Evolutionary conservation across 2,888 invertebrate species (phyloP).

Genomic region (Xanthia icteritia): DNA sequence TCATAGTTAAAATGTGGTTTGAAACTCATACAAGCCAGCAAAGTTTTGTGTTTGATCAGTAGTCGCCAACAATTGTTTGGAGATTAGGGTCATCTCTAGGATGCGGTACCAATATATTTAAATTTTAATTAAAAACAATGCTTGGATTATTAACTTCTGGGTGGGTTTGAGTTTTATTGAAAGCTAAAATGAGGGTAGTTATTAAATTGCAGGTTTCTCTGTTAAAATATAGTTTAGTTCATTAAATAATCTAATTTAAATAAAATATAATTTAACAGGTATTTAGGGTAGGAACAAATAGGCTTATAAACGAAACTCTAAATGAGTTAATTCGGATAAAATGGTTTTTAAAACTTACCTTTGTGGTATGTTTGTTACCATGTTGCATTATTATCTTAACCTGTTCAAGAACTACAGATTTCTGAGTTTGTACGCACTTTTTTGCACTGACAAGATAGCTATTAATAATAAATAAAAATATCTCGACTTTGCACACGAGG

Average conservation of each 20-base stretch:
- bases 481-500: too few relatives aligned
- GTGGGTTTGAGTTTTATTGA: constrained; percentile 7
- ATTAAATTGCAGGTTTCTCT: not conserved
- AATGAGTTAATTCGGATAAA: not conserved
- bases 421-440: too few relatives aligned
- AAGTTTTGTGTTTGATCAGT: constrained; percentile 71
- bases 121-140: constrained; percentile 40
- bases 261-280: too few relatives aligned
- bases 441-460: too few relatives aligned
- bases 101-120: constrained; percentile 43
- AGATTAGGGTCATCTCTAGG: constrained; percentile 59
- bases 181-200: constrained; percentile 10
- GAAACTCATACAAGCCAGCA: constrained; percentile 59
- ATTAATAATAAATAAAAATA: too few relatives aligned
- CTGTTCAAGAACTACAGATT: too few relatives aligned
- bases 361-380: too few relatives aligned
- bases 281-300: not conserved
- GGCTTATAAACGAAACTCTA: not conserved
- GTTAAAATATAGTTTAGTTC: not conserved
- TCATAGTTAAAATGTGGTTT: constrained; percentile 66
- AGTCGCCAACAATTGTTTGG: constrained; percentile 62
- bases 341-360: too few relatives aligned
- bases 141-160: not conserved
- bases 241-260: not conserved
- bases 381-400: too few relatives aligned